Base-by-base conservation (phyloP, 2,888 invertebrate genomes). In the Cephus spinipes region DNA sequence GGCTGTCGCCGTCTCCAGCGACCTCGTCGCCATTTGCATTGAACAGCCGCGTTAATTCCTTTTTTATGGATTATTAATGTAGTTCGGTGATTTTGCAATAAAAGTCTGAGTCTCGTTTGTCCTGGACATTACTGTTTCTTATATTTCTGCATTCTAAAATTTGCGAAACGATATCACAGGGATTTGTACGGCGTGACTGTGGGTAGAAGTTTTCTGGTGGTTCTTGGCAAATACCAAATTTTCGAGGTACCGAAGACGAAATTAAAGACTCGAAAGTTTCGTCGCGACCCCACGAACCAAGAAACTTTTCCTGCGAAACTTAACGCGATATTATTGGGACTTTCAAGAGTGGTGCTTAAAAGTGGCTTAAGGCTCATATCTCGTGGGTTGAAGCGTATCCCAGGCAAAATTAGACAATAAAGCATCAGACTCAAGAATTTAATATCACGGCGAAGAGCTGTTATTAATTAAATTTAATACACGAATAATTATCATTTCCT, bases 301-400 rank as follows among this genome's bases (percentile, higher is more conserved):
- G 71, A 71, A 71, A 71, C 31, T 71, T 71, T 71, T 71, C 71
- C 71, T 11, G 71, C 30, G 71, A 71, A 71, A 71, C 71, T 71
- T 71, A 71, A 71, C 33, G 33, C 71, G 30, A 71, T 71, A 71
- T 33, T 33, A 33, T 71, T 33, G 71, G 33, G 71, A 71, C 30
- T 71, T 71, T 71, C 71, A 32, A 15, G 33, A 71, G 71, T 30
- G 33, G 71, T 33, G 33, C 71, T 71, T 71, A 30, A 71, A 71
- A 71, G 71, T 71, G 33, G 71, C 30, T 71, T 30, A 71, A 30
- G 33, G 30, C 71, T 71, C 71, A 31, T 31, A 31, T 71, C 71
- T 71, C 55, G 55, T 55, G 71, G 31, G 31, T 33, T 30, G 33
- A 71, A 71, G 31, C 71, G 30, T 71, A 30, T 33, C 33, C 12